phyloP scores from a whole-genome alignment of 2,113 vertebrate genomes.

The Lasiurus borealis region DNA sequence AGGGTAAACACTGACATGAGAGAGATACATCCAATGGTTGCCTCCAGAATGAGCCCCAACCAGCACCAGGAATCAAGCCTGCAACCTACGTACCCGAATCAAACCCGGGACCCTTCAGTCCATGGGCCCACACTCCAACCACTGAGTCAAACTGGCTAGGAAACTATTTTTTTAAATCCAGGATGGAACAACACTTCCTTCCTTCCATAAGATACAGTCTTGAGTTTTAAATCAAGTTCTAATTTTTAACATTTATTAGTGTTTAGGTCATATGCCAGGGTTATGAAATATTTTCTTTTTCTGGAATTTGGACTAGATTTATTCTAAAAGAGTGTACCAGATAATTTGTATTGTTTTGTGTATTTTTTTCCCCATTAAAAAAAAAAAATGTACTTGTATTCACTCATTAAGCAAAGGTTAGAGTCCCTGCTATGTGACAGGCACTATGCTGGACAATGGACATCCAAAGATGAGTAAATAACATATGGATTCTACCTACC shows the following conservation, averaged over 20 bases:
- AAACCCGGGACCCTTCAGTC: no score
- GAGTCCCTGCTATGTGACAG: not conserved
- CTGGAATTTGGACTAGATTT: constrained; percentile 15
- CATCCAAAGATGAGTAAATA: not conserved
- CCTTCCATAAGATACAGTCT: not conserved
- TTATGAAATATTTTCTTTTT: constrained; percentile 31
- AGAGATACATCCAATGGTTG: no score
- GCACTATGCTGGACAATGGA: not conserved
- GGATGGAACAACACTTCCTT: not conserved
- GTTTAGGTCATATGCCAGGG: not conserved
- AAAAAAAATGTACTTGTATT: constrained; percentile 38
- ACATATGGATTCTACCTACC: not conserved
- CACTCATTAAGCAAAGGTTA: constrained; percentile 35
- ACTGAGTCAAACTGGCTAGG: no score
- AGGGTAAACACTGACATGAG: no score
- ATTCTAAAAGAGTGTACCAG: not conserved
- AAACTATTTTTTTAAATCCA: not conserved
- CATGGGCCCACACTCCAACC: no score
- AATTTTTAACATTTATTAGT: not conserved
- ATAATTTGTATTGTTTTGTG: not conserved
- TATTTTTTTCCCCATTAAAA: not conserved
- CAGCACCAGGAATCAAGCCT: no score
- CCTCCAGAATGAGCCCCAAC: no score
- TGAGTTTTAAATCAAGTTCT: not conserved
- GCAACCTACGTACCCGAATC: no score